Conservation (phyloP, 1,140 invertebrate species). For the Heliconius melpomene region DNA sequence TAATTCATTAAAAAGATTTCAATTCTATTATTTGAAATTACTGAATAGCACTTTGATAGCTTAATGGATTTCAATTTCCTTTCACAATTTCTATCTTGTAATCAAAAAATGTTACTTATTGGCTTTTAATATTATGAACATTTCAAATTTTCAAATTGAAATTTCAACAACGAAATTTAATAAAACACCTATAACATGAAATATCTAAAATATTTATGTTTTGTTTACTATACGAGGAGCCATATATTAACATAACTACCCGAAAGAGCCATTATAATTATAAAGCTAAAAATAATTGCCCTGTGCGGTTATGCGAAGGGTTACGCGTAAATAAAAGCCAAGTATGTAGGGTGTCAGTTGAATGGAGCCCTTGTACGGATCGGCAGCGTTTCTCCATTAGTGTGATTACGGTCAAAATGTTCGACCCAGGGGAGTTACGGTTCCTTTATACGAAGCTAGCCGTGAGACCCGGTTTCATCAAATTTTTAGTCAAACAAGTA, state of each 20-base stretch:
- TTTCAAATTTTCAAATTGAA: too few species aligned
- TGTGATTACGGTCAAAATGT: slow-evolving; percentile 44
- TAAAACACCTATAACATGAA: too few species aligned
- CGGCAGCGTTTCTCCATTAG: slow-evolving; percentile 46
- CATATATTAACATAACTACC: not conserved
- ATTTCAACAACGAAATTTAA: too few species aligned
- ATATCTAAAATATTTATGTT: not conserved
- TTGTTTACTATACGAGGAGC: not conserved
- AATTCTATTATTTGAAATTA: slow-evolving; percentile 1
- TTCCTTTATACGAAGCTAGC: slow-evolving; percentile 29
- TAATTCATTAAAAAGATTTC: slow-evolving; percentile 6
- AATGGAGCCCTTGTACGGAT: slow-evolving; percentile 40
- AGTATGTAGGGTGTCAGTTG: slow-evolving; percentile 42
- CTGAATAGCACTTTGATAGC: slow-evolving; percentile 1
- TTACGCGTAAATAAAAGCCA: slow-evolving; percentile 37
- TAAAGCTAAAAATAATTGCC: slow-evolving; percentile 34
- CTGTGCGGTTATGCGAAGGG: slow-evolving; percentile 24
- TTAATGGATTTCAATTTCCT: slow-evolving; percentile 5
- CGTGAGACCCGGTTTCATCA: slow-evolving; percentile 4
- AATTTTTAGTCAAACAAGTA: slow-evolving; percentile 2
- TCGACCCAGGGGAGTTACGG: slow-evolving; percentile 30
- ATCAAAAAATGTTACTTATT: not conserved
- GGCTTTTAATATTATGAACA: not conserved
- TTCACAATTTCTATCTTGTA: not conserved
- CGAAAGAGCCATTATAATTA: slow-evolving; percentile 25